These are phyloP conservation scores for Scatophagus argus DNA, from an alignment of 2,113 vertebrate genomes.

Conservation along the genomic window DNA sequence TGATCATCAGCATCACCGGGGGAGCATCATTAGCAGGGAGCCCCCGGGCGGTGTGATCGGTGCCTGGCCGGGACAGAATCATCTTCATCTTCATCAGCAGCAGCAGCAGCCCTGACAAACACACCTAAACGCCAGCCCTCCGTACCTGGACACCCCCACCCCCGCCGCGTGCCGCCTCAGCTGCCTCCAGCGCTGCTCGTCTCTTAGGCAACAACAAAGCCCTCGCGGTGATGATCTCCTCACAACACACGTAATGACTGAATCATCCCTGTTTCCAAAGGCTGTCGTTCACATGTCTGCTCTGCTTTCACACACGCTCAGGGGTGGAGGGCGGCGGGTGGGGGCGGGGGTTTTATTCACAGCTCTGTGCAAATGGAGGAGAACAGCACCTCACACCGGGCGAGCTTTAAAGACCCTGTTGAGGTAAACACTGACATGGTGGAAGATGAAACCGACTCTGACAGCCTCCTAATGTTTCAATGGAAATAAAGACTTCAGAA, in stretches of 20 bases:
- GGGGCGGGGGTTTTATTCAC: slow-evolving; percentile 44
- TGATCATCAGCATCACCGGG: slow-evolving; percentile 69
- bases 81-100: too few relatives aligned
- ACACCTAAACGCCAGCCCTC: slow-evolving; percentile 11
- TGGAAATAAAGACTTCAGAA: slow-evolving; percentile 63
- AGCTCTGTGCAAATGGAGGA: slow-evolving; percentile 48
- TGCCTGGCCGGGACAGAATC: slow-evolving; percentile 49
- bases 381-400: too few relatives aligned
- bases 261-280: slow-evolving; percentile 49
- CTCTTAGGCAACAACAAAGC: slow-evolving; percentile 69
- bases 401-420: slow-evolving; percentile 56
- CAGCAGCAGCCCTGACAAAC: not conserved
- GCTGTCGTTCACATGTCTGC: slow-evolving; percentile 52
- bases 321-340: too few relatives aligned
- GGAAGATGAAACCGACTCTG: slow-evolving; percentile 45
- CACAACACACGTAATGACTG: slow-evolving; percentile 56
- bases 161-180: not conserved
- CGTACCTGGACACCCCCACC: slow-evolving; percentile 38
- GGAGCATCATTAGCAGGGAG: slow-evolving; percentile 65
- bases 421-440: slow-evolving; percentile 54
- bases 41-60: slow-evolving; percentile 61
- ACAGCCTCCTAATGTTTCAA: slow-evolving; percentile 40
- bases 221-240: slow-evolving; percentile 35
- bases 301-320: slow-evolving; percentile 24
- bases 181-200: slow-evolving; percentile 40